Evolutionary conservation across 2,113 vertebrate species (phyloP).

Genomic region (Panurus biarmicus): DNA sequence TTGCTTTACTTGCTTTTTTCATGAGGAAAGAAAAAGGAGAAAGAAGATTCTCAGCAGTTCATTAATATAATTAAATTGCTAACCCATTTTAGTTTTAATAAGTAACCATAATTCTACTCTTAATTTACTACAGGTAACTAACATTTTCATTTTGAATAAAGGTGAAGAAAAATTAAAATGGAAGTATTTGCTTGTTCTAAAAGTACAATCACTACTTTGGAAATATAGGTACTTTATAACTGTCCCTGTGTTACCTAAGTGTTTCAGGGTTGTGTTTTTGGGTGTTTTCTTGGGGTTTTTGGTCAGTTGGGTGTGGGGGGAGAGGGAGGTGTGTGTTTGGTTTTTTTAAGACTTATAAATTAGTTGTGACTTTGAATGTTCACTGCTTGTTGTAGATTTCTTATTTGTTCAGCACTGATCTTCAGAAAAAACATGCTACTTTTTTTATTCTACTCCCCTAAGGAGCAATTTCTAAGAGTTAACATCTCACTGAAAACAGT

Average conservation of each 20-base stretch:
- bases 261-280: rapidly evolving
- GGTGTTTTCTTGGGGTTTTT: not conserved
- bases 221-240: not conserved
- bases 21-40: not conserved
- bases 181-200: not conserved
- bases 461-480: not conserved
- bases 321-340: rapidly evolving
- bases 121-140: not conserved
- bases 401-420: not conserved
- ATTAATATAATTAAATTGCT: not conserved
- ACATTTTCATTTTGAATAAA: not conserved
- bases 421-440: not conserved
- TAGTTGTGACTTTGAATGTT: not conserved
- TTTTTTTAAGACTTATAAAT: not conserved
- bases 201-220: not conserved
- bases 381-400: not conserved
- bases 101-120: not conserved
- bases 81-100: not conserved
- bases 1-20: not conserved
- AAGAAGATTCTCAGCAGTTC: not conserved
- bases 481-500: not conserved
- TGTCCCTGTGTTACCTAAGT: not conserved
- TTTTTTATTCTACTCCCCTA: not conserved
- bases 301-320: not conserved
- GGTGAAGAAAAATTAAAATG: not conserved